Evolutionary conservation across 2,797 vertebrate genomes (phyloP), one percentile per base, ranked within the genome.

Genomic region (Bovichtus variegatus): DNA sequence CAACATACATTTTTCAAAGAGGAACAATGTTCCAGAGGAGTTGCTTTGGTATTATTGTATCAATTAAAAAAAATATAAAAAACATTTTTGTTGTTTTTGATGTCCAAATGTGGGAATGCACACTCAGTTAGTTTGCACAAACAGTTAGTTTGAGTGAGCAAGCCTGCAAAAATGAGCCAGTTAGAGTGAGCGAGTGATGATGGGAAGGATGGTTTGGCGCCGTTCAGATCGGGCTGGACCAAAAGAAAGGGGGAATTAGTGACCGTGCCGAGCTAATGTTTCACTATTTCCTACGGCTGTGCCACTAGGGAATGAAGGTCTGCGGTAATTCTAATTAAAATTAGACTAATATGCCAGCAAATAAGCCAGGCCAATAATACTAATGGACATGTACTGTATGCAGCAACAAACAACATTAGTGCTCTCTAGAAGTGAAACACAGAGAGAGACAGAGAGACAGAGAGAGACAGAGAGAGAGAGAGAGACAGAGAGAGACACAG

Each of bases 401-500:
- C 5, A 55, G 69, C 43, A 62, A 7, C 57, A 86, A 86, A 85
- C 51, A 53, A 64, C 81, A 85, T 85, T 77, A 84, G 62, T 15
- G 66, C 53, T 68, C 36, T 71, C 46, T 66, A 53, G 47, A 53
- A 69, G 43, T 47, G 46, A 79, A 69, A 49, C 47, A 50, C 16
- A 18, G 36, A 46, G 21, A 67, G 51, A 60, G 15, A 50, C 58
- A 36, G 43, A 53, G 36, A 71, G 57, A 60, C 21, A 58, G 46
- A 53, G 38, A 70, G 55, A 59, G 21, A 49, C n/a, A n/a, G 7
- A 31, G 7, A 34, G 31, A 34, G 31, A 9, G 31, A 18, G 36
- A 46, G 21, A 67, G 46, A 49, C 21, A 66, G 49, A 60, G 18
- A 53, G 55, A 36, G 38, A 57, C n/a, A 9, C 31, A 18, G 36